Evolutionary conservation across 1,140 invertebrate genomes (phyloP).

Genomic region (Zaprionus ghesquierei): DNA sequence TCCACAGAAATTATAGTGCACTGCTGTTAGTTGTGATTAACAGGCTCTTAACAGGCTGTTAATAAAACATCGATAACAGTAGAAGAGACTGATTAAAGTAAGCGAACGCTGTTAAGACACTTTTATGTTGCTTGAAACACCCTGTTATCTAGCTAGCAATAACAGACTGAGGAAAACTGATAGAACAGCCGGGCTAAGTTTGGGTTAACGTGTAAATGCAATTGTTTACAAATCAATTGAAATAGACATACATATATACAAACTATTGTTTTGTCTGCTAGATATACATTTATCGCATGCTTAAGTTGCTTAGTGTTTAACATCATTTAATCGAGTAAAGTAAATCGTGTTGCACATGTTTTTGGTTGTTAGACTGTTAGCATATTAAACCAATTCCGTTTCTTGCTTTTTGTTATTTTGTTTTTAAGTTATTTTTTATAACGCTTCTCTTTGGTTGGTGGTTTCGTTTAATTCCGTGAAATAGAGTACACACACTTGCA

Average conservation of each 20-base stretch:
- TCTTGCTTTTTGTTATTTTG: constrained; percentile 40
- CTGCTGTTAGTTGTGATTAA: neutral
- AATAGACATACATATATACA: constrained; percentile 7
- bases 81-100: neutral
- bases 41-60: constrained; percentile 1
- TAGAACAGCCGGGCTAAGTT: constrained; percentile 6
- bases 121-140: neutral
- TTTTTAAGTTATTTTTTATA: constrained; percentile 40
- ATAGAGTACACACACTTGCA: constrained; percentile 42
- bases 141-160: neutral
- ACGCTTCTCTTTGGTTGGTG: constrained; percentile 54
- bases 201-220: constrained; percentile 33
- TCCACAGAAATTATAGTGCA: neutral
- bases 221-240: constrained; percentile 32
- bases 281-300: constrained; percentile 11
- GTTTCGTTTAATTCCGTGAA: constrained; percentile 60
- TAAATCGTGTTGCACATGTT: constrained; percentile 59
- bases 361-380: constrained; percentile 10
- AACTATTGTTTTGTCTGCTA: neutral
- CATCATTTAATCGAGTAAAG: constrained; percentile 48
- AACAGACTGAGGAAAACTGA: constrained; percentile 1
- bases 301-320: constrained; percentile 33
- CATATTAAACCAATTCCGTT: constrained; percentile 63
- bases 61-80: neutral
- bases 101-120: neutral